phyloP scores from a whole-genome alignment of 2,113 vertebrate species.

The Beaufortia kweichowensis region DNA sequence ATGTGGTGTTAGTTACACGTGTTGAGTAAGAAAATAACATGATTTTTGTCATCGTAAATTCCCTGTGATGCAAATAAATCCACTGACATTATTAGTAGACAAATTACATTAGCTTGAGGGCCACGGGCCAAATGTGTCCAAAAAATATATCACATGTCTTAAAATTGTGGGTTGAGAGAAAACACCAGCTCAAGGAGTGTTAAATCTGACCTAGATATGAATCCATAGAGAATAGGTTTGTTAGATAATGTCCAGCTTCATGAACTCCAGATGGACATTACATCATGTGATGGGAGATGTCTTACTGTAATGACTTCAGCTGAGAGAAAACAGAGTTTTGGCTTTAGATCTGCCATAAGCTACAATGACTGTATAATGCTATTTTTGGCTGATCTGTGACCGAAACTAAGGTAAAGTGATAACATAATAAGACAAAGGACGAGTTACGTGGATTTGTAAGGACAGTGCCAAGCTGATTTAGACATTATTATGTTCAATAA shows the following conservation, averaged over 20 bases:
- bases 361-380: neutral
- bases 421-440: neutral
- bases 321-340: constrained; percentile 50
- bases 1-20: too few species aligned
- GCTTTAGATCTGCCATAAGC: constrained; percentile 3
- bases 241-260: constrained; percentile 40
- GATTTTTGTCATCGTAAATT: too few species aligned
- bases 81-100: too few species aligned
- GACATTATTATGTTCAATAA: neutral
- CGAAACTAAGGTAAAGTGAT: neutral
- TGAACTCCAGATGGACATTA: constrained; percentile 45
- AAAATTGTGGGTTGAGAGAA: neutral
- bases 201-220: constrained; percentile 40
- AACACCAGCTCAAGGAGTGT: neutral
- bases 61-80: too few species aligned
- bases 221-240: constrained; percentile 21
- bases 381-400: constrained; percentile 30
- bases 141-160: too few species aligned
- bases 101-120: too few species aligned
- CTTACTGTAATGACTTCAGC: constrained; percentile 4
- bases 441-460: neutral
- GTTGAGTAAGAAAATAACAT: too few species aligned
- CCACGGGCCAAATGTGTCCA: too few species aligned
- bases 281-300: constrained; percentile 25
- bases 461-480: constrained; percentile 22